phyloP scores from a whole-genome alignment of 2,797 vertebrate genomes.

The Scarus forsteni region DNA sequence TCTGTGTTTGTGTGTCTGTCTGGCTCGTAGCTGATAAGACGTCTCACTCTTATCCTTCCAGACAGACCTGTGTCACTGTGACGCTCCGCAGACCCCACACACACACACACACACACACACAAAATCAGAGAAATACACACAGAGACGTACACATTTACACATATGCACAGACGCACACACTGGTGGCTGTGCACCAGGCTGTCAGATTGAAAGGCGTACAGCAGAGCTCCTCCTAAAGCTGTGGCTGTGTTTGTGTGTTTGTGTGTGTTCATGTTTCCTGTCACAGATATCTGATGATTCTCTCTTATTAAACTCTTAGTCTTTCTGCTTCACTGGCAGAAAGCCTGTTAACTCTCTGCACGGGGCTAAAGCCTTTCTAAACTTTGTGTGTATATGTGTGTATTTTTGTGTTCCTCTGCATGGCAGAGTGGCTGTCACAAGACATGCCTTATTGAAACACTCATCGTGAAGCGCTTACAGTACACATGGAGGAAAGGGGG shows the following conservation, averaged over 20 bases:
- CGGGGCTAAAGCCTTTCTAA: constrained; percentile 5
- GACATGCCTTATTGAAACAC: constrained; percentile 42
- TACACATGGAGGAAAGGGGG: neutral
- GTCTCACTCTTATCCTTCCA: constrained; percentile 66
- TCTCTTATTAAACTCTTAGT: constrained; percentile 60
- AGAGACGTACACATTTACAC: neutral
- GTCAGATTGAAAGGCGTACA: constrained; percentile 32
- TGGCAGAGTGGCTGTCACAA: constrained; percentile 38
- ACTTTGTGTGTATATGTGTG: constrained; percentile 1
- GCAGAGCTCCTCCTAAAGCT: constrained; percentile 24
- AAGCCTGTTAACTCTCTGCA: constrained; percentile 42
- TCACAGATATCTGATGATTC: constrained; percentile 49
- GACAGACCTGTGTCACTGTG: constrained; percentile 61
- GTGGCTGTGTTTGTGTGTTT: constrained; percentile 13
- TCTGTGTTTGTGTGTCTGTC: constrained; percentile 55
- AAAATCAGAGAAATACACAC: constrained; percentile 8
- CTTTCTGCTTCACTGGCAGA: constrained; percentile 53
- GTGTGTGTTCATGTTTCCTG: constrained; percentile 35
- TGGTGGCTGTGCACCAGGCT: constrained; percentile 1
- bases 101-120: constrained; percentile 18
- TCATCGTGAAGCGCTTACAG: constrained; percentile 37
- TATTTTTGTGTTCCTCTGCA: constrained; percentile 16
- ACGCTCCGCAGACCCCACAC: constrained; percentile 44
- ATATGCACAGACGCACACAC: constrained; percentile 5
- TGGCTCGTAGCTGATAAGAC: constrained; percentile 69